These are phyloP conservation scores for Gambusia yucatana DNA, from an alignment of 2,797 vertebrate genomes.

Conservation along the genomic window DNA sequence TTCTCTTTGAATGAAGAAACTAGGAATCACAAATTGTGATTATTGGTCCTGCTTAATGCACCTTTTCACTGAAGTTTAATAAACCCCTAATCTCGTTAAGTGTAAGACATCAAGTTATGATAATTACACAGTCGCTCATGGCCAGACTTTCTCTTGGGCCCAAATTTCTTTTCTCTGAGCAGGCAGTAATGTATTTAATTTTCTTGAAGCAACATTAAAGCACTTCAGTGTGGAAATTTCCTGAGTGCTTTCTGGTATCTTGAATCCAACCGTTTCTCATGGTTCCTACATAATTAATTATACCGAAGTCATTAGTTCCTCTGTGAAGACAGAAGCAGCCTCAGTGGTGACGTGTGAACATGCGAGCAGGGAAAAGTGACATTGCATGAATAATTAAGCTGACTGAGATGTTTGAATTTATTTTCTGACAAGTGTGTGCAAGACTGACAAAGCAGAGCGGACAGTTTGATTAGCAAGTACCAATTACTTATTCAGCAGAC, in stretches of 20 bases:
- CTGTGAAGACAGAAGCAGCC: constrained; percentile 22
- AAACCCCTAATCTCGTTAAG: not conserved
- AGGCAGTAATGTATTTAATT: constrained; percentile 31
- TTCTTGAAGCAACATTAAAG: constrained; percentile 44
- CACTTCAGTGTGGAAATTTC: constrained; percentile 24
- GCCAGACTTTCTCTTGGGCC: not conserved
- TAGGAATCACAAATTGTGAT: not conserved
- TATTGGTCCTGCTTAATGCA: not conserved
- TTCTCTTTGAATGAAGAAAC: not conserved
- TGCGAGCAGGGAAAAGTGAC: constrained; percentile 1
- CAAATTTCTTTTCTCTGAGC: constrained; percentile 6
- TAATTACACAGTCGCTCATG: constrained; percentile 9
- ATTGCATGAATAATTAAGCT: constrained; percentile 54
- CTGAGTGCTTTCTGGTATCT: constrained; percentile 17
- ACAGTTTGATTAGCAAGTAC: constrained; percentile 36
- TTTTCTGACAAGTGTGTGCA: constrained; percentile 40
- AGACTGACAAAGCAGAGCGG: constrained; percentile 37
- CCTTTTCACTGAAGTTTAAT: not conserved
- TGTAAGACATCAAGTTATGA: not conserved
- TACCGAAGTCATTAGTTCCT: constrained; percentile 33
- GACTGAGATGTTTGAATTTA: constrained; percentile 50
- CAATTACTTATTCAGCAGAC: constrained; percentile 58
- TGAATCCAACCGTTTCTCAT: constrained; percentile 20
- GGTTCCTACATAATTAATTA: constrained; percentile 51
- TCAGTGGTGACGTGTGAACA: constrained; percentile 32